These are phyloP conservation scores for Dorcus parallelipipedus DNA, from an alignment of 2,888 invertebrate genomes.

Conservation along the genomic window DNA sequence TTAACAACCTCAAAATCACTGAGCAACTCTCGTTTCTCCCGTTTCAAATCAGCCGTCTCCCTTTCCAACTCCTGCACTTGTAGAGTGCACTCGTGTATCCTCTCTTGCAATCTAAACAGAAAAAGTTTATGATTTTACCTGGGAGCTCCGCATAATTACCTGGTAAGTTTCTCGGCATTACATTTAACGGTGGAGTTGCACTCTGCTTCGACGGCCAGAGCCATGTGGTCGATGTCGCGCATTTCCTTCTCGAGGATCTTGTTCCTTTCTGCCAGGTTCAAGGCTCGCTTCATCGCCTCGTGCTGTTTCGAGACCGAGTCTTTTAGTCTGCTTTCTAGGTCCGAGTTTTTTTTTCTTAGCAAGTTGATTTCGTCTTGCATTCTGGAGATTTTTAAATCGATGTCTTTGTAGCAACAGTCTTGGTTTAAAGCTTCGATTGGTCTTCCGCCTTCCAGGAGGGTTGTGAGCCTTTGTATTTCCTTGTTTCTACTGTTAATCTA, in stretches of 20 bases:
- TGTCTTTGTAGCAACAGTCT: constrained; percentile 63
- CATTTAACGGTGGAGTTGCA: constrained; percentile 66
- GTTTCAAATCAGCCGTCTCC: constrained; percentile 47
- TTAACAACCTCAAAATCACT: constrained; percentile 51
- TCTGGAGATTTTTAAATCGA: constrained; percentile 48
- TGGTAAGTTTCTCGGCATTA: constrained; percentile 53
- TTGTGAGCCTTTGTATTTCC: constrained; percentile 68
- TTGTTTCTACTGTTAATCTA: constrained; percentile 56
- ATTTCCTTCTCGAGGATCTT: constrained; percentile 67
- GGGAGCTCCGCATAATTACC: constrained; percentile 28
- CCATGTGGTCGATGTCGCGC: constrained; percentile 69
- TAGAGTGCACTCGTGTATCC: constrained; percentile 49
- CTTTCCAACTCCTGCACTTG: constrained; percentile 52
- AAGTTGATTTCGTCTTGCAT: constrained; percentile 57
- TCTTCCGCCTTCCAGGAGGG: constrained; percentile 69
- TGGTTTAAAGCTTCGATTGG: constrained; percentile 60
- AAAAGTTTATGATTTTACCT: constrained; percentile 4
- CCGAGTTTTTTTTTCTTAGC: constrained; percentile 59
- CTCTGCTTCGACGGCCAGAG: constrained; percentile 72
- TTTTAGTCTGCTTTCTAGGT: constrained; percentile 55
- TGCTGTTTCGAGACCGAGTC: constrained; percentile 67
- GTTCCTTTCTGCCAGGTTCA: constrained; percentile 71
- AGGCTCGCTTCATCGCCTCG: constrained; percentile 75
- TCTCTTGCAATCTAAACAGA: constrained; percentile 44
- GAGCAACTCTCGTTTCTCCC: constrained; percentile 47